phyloP scores from a whole-genome alignment of 2,797 vertebrate species.

The Gobio occitaniae region DNA sequence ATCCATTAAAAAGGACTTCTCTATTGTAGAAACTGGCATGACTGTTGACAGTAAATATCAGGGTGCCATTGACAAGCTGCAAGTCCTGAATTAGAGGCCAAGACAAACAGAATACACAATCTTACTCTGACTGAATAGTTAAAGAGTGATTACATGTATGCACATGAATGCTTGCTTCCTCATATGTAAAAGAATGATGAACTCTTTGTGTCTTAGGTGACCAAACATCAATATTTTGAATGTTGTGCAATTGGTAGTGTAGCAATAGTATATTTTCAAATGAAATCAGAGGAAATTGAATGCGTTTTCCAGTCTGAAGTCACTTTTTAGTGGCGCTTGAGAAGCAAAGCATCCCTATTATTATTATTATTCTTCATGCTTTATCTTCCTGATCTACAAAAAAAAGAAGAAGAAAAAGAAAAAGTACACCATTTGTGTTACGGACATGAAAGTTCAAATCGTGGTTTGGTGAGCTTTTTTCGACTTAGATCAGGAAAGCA shows the following conservation, averaged over 20 bases:
- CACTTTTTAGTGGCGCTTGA: neutral
- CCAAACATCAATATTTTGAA: conserved; percentile 23
- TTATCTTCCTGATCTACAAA: neutral
- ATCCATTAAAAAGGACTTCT: conserved; percentile 15
- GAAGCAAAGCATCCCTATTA: neutral
- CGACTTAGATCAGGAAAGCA: neutral
- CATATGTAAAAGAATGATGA: neutral
- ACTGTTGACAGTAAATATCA: conserved; percentile 22
- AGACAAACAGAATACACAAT: conserved; percentile 9
- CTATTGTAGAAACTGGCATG: conserved; percentile 7
- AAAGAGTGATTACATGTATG: neutral
- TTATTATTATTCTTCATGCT: neutral
- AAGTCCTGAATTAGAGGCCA: neutral
- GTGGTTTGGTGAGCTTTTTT: neutral
- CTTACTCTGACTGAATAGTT: conserved; percentile 2
- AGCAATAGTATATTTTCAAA: neutral
- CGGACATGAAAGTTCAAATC: neutral
- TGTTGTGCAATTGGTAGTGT: neutral
- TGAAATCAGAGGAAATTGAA: neutral
- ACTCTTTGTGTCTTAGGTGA: conserved; percentile 11
- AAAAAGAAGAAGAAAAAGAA: neutral
- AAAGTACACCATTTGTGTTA: neutral
- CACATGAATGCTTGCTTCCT: neutral
- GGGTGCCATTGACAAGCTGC: conserved; percentile 3
- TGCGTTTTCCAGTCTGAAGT: neutral